Base-by-base conservation (phyloP, 2,888 invertebrate species). In the Synanthedon myopaeformis region DNA sequence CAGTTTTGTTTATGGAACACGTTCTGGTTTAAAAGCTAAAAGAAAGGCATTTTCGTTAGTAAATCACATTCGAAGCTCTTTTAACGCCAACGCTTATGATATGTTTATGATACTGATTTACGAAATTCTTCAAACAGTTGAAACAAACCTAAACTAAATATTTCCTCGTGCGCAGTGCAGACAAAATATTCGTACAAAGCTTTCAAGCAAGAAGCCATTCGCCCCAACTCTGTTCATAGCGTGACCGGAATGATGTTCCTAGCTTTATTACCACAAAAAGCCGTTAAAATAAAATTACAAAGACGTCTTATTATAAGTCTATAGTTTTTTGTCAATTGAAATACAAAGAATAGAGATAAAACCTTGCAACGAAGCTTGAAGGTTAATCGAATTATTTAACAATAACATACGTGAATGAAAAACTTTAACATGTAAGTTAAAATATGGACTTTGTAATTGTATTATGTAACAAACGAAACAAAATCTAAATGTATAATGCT, bases 1-100 rank as follows among this genome's bases (percentile, higher is more conserved):
- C 67, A 58, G 61, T 68, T 71, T 75, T 68, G 75, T 76, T 77
- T 77, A 78, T 76, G 65, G 79, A 76, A 76, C 75, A 72, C 71
- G 68, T 65, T 65, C 55, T 57, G 54, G 60, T 65, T 70, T 69
- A 55, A 59, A 63, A 76, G 75, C 75, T 58, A 19, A 57, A 58
- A 70, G 69, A 70, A 70, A 69, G 61, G 66, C 66, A 11, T 45
- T 61, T 57, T 58, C 61, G 69, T 70, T 51, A 49, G 55, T 56
- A 52, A 57, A 56, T 58, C 58, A 70, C 66, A 74, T 76, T 75
- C 75, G 76, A 73, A 70, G 70, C 59, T 63, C 64, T 45, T 45
- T 12, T 12, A 45, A 68, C 62, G 73, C 73, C 62, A 72, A 70
- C 66, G 72, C 73, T 68, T 63, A 57, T 57, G 58, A 62, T 64